These are phyloP conservation scores for Plutella xylostella DNA, from an alignment of 2,888 invertebrate species.

Conservation along the genomic window DNA sequence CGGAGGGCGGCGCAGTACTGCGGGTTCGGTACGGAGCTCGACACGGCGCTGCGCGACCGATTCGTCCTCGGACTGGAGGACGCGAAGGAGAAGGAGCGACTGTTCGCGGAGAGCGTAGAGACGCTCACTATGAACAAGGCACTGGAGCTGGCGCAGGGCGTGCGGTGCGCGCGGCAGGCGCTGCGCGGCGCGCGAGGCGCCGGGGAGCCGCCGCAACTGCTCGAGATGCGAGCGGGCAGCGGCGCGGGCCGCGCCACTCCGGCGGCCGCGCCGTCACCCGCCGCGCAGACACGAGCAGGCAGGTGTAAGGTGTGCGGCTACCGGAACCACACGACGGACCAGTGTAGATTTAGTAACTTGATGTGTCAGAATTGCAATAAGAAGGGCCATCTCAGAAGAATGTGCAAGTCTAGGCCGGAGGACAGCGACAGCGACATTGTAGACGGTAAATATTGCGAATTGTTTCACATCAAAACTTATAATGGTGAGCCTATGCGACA, in stretches of 20 bases:
- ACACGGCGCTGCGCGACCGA: slow-evolving; percentile 12
- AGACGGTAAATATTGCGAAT: slow-evolving; percentile 18
- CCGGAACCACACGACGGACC: slow-evolving; percentile 7
- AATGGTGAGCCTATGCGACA: slow-evolving; percentile 17
- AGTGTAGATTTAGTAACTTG: slow-evolving; percentile 10
- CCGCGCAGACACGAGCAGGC: not conserved
- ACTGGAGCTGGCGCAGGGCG: slow-evolving; percentile 12
- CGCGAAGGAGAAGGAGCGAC: slow-evolving; percentile 13
- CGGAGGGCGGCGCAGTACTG: slow-evolving; percentile 11
- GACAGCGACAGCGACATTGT: slow-evolving; percentile 9
- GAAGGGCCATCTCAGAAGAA: slow-evolving; percentile 14
- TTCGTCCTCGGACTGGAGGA: slow-evolving; percentile 16
- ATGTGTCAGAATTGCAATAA: slow-evolving; percentile 6
- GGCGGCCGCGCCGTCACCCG: not conserved
- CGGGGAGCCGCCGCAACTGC: not conserved
- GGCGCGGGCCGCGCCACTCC: not conserved
- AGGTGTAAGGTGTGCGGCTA: slow-evolving; percentile 11
- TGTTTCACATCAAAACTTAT: slow-evolving; percentile 14
- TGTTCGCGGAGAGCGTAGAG: slow-evolving; percentile 15
- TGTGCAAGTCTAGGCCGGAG: slow-evolving; percentile 16
- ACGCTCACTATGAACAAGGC: slow-evolving; percentile 14
- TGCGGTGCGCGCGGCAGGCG: slow-evolving; percentile 2
- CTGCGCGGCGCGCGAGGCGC: not conserved
- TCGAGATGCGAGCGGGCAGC: not conserved
- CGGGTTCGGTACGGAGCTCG: slow-evolving; percentile 11